Base-by-base conservation (phyloP, 2,888 invertebrate species). In the Zygogramma bicolorata region DNA sequence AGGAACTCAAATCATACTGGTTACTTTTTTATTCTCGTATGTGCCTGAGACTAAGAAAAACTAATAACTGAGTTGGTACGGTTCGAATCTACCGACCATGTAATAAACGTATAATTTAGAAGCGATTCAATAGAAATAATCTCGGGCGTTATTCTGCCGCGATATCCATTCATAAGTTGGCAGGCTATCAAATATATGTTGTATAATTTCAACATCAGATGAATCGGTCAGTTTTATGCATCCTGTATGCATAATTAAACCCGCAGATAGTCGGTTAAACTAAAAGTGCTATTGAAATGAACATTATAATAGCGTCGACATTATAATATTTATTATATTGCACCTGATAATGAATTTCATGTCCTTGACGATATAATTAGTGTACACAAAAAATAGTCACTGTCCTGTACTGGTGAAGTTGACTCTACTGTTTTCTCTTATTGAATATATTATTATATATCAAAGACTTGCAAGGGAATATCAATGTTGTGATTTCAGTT, bases 231-330 rank as follows among this genome's bases (percentile, higher is more conserved):
- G 27, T 25, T 13, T 40, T 25, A 61, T 61, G 13, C 42, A 22
- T 59, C 7, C 25, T 42, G 8, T 25, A 62, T 42, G 40, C 42
- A 62, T 40, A 62, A 25, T 42, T 61, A 46, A 46, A 46, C 10
- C 10, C 8, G 18, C 20, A 46, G 46, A 46, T 46, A 20, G 46
- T 18, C 20, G 3, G 18, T 20, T 46, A 46, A 20, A 46, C 46
- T 46, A 46, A 46, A 18, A 18, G 8, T 10, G 20, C 18, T 22
- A 46, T 46, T 46, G 20, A 46, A 46, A 20, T 18, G 46, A 20
- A 46, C 46, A 46, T 46, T 22, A 46, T 10, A 46, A 46, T 20
- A 15, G 8, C 18, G 18, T 7, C 20, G 20, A 20, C 20, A 46
- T 22, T 46, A 46, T 20, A 34, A 34, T 34, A 34, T 34, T 34